These are phyloP conservation scores for Cyprinodon diabolis DNA, from an alignment of 2,797 vertebrate genomes.

Conservation along the genomic window DNA sequence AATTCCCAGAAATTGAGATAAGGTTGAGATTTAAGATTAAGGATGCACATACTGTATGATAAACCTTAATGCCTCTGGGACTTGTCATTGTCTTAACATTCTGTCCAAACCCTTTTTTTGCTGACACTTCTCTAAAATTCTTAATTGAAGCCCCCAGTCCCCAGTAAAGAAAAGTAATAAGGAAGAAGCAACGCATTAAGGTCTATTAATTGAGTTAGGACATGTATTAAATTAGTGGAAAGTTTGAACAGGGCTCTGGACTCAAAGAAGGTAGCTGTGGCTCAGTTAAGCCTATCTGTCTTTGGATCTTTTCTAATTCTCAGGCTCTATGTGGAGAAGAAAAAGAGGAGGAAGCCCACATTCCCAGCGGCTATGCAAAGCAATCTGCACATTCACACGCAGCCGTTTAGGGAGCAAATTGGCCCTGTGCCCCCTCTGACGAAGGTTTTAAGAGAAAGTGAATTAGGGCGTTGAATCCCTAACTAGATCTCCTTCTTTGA, in stretches of 20 bases:
- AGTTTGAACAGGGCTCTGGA: constrained; percentile 75
- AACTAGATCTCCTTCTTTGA: constrained; percentile 82
- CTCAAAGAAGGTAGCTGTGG: constrained; percentile 73
- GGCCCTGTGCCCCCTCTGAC: constrained; percentile 77
- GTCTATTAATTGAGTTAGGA: constrained; percentile 77
- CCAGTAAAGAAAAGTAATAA: constrained; percentile 70
- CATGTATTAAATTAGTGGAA: constrained; percentile 73
- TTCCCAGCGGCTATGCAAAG: constrained; percentile 81
- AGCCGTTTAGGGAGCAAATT: constrained; percentile 84
- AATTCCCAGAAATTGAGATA: constrained; percentile 61
- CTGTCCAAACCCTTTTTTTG: constrained; percentile 61
- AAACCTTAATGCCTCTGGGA: constrained; percentile 61
- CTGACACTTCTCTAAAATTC: constrained; percentile 63
- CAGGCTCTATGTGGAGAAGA: constrained; percentile 71
- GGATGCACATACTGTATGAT: constrained; percentile 65
- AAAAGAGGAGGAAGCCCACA: constrained; percentile 70
- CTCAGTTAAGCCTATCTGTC: constrained; percentile 79
- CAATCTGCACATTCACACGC: constrained; percentile 81
- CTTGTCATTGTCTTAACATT: constrained; percentile 74
- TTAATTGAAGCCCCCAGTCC: constrained; percentile 68
- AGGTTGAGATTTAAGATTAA: constrained; percentile 66
- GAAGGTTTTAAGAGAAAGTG: constrained; percentile 80
- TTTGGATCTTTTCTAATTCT: constrained; percentile 78
- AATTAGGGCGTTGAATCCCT: constrained; percentile 80
- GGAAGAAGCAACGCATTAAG: constrained; percentile 76